Conservation (phyloP, 2,797 vertebrate genomes). For the Melanotaenia pygmaea region DNA sequence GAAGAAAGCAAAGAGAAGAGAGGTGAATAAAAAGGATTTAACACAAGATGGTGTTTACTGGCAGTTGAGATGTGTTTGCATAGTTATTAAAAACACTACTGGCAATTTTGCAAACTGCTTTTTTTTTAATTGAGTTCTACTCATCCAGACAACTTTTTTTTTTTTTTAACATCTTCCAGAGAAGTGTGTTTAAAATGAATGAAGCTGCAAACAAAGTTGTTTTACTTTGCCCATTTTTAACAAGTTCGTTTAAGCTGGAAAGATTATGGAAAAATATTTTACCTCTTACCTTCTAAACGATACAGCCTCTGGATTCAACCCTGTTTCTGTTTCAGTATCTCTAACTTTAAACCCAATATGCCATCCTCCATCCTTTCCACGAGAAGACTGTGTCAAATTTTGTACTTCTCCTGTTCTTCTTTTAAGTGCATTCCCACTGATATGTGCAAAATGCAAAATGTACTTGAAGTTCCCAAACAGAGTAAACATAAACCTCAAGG, state of each 20-base stretch:
- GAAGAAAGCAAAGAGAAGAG: conserved; percentile 39
- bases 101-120: background rate
- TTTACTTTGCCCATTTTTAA: background rate
- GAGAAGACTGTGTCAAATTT: background rate
- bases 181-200: background rate
- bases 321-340: background rate
- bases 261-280: too few species aligned
- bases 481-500: background rate
- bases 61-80: conserved; percentile 7
- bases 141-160: background rate
- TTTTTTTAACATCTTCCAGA: background rate
- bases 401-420: background rate
- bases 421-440: background rate
- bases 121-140: background rate
- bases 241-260: background rate
- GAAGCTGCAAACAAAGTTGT: background rate
- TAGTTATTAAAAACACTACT: conserved; percentile 16
- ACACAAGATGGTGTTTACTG: conserved; percentile 12
- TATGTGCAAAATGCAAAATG: background rate
- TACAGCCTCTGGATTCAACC: background rate
- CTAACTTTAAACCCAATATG: background rate
- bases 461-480: background rate
- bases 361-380: background rate
- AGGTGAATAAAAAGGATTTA: conserved; percentile 46
- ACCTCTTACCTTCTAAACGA: background rate